These are phyloP conservation scores for Tenthredo livida DNA, from an alignment of 2,888 invertebrate species.

Conservation along the genomic window DNA sequence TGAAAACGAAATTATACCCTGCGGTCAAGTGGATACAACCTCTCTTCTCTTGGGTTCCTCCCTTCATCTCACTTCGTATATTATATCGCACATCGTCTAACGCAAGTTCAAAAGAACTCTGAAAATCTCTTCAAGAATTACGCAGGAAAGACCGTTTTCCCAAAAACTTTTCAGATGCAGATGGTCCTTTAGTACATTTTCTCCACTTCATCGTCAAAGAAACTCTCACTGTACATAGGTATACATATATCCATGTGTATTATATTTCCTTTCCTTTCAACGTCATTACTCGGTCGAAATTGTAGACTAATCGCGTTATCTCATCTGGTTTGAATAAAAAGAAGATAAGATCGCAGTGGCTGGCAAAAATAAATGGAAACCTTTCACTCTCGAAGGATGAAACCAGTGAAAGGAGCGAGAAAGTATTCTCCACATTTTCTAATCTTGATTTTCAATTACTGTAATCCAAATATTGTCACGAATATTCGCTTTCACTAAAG, in stretches of 20 bases:
- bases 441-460: not conserved
- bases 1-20: conserved; percentile 37
- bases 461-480: not conserved
- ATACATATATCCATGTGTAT: not conserved
- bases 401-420: not conserved
- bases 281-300: not conserved
- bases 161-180: not conserved
- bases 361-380: not conserved
- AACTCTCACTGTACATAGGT: not conserved
- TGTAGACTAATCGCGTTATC: not conserved
- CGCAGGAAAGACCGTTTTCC: not conserved
- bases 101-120: conserved; percentile 35
- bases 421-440: too few relatives aligned
- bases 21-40: conserved; percentile 45
- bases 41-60: conserved; percentile 8
- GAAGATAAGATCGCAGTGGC: not conserved
- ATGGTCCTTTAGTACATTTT: not conserved
- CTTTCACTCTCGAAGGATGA: not conserved
- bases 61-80: not conserved
- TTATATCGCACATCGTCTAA: conserved; percentile 19
- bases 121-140: conserved; percentile 29
- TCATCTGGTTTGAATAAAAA: not conserved
- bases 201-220: conserved; percentile 1
- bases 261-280: not conserved
- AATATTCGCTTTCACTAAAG: not conserved